A percentile compares a stretch with the other conserved stretches of the same genome.
Evolutionary conservation across 2,888 invertebrate genomes (phyloP).

Genomic region (Escarpia spicata): DNA sequence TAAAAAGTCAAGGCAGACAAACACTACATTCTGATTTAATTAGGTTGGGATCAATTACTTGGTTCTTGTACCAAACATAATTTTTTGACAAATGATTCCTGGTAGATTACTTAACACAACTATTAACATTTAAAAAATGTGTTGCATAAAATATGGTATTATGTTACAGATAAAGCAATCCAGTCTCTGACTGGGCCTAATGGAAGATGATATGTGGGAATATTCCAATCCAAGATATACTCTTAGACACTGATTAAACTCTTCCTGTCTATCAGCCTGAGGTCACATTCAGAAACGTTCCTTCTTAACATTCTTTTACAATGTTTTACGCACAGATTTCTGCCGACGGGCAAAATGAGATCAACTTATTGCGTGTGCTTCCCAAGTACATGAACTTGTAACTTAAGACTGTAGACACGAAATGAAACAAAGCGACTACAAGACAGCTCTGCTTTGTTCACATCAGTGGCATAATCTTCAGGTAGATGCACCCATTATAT

Average conservation of each 20-base stretch:
- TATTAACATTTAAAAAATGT: neutral
- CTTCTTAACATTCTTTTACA: slow-evolving; percentile 1
- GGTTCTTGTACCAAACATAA: neutral
- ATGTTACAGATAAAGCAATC: neutral
- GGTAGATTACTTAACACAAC: neutral
- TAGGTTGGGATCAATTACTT: neutral
- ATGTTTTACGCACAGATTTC: neutral
- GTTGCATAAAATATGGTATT: neutral
- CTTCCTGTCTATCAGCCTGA: neutral
- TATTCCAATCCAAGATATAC: neutral
- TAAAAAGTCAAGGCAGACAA: neutral
- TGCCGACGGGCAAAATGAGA: neutral
- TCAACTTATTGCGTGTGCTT: neutral
- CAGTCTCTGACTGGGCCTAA: neutral
- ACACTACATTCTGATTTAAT: neutral
- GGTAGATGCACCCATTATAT: neutral
- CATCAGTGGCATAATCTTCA: neutral
- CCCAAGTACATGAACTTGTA: neutral
- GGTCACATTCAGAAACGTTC: neutral
- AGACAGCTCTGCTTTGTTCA: neutral
- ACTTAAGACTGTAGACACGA: neutral
- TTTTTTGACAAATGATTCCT: neutral
- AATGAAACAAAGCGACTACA: neutral
- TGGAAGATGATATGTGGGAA: neutral
- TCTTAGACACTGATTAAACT: neutral